phyloP scores from a whole-genome alignment of 2,113 vertebrate species.

The Catharus bicknelli region DNA sequence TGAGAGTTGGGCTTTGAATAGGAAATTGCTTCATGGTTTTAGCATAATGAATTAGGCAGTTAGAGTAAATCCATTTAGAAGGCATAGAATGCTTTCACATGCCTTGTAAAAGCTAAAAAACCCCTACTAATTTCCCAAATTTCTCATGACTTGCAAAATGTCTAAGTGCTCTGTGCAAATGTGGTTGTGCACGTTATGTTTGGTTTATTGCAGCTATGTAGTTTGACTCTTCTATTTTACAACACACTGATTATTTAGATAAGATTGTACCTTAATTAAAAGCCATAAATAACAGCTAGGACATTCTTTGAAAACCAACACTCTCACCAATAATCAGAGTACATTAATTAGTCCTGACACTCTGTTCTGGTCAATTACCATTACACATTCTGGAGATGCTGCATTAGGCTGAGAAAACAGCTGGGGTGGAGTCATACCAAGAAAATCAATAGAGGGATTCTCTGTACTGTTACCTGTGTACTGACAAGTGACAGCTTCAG shows the following conservation, averaged over 20 bases:
- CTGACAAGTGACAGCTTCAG: not conserved
- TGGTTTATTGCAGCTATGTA: not conserved
- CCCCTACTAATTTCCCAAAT: constrained; percentile 66
- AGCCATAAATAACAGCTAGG: constrained; percentile 38
- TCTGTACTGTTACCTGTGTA: not conserved
- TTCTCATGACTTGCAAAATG: constrained; percentile 67
- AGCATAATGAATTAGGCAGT: constrained; percentile 85
- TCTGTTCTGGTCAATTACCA: constrained; percentile 49
- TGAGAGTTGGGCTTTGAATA: constrained; percentile 82
- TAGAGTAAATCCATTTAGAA: constrained; percentile 81
- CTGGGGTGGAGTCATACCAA: constrained; percentile 27
- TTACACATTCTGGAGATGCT: constrained; percentile 33
- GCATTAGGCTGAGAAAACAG: constrained; percentile 27
- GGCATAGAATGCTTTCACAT: constrained; percentile 76
- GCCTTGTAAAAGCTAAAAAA: constrained; percentile 59
- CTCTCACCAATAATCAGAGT: not conserved
- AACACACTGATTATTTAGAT: constrained; percentile 51
- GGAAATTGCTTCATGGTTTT: constrained; percentile 88
- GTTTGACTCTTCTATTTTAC: constrained; percentile 22
- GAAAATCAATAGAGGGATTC: not conserved
- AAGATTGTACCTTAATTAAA: constrained; percentile 60
- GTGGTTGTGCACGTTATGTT: constrained; percentile 9
- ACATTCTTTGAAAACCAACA: not conserved
- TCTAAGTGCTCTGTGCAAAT: constrained; percentile 30
- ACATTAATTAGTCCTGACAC: constrained; percentile 63